Evolutionary conservation across 2,797 vertebrate species (phyloP).

Genomic region (Cottoperca gobio): DNA sequence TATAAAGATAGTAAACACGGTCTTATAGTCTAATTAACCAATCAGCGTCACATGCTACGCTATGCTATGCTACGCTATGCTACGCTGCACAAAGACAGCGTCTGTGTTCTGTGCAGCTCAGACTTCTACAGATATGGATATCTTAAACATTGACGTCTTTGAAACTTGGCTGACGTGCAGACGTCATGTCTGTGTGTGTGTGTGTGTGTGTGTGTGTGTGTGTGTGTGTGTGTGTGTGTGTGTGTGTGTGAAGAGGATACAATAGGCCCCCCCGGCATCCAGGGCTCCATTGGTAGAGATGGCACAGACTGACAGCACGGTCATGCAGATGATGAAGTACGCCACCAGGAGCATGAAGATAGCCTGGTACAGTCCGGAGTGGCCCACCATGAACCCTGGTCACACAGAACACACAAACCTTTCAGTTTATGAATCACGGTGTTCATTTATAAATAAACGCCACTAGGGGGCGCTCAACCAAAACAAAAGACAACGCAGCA

Average conservation of each 20-base stretch:
- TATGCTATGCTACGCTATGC: no score
- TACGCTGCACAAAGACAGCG: neutral
- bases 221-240: neutral
- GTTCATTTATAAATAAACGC: no score
- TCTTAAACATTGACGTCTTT: no score
- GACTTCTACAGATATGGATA: neutral
- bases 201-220: neutral
- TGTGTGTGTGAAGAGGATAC: slow-evolving; percentile 84
- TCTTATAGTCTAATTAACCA: neutral
- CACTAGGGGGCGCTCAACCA: no score
- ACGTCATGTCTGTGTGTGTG: slow-evolving; percentile 1
- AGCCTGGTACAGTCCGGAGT: slow-evolving; percentile 90
- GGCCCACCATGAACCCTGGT: slow-evolving; percentile 87
- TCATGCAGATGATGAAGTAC: slow-evolving; percentile 94
- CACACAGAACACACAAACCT: slow-evolving; percentile 10
- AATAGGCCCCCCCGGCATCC: slow-evolving; percentile 93
- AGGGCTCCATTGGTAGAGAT: slow-evolving; percentile 94
- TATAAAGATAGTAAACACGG: neutral
- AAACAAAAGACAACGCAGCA: no score
- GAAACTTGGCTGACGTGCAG: no score
- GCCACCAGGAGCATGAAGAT: slow-evolving; percentile 90
- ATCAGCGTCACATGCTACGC: no score
- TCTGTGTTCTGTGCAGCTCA: neutral
- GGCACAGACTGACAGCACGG: slow-evolving; percentile 91
- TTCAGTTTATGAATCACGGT: no score